A percentile compares a stretch with the other conserved stretches of the same genome.
These are phyloP conservation scores for Hoplostethus atlanticus DNA, from an alignment of 2,797 vertebrate genomes.

Conservation along the genomic window DNA sequence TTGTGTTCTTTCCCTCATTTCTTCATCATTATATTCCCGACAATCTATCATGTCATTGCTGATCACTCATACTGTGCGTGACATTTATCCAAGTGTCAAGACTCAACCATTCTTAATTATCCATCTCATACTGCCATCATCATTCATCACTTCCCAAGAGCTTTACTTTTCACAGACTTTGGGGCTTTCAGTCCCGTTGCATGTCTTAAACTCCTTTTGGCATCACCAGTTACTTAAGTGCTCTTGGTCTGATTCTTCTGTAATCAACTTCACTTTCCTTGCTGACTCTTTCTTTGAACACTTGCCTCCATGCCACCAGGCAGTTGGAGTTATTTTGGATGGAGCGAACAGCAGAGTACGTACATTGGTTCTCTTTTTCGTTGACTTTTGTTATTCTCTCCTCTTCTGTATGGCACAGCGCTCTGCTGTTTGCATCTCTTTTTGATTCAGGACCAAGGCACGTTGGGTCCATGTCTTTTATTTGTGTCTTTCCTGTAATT, in stretches of 20 bases:
- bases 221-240: conserved; percentile 9
- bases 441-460: conserved; percentile 48
- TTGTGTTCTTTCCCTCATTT: neutral
- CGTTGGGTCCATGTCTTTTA: conserved; percentile 47
- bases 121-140: neutral
- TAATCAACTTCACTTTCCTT: conserved; percentile 70
- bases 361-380: conserved; percentile 70
- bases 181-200: neutral
- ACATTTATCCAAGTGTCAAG: neutral
- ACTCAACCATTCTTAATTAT: neutral
- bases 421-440: conserved; percentile 10
- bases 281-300: conserved; percentile 72
- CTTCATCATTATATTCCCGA: neutral
- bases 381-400: neutral
- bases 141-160: neutral
- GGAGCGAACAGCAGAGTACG: conserved; percentile 96
- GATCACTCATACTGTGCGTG: neutral
- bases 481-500: conserved; percentile 10
- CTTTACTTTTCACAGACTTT: neutral
- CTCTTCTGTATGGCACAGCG: conserved; percentile 55
- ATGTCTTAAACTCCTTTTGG: conserved; percentile 4
- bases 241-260: conserved; percentile 22
- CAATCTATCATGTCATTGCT: neutral
- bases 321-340: conserved; percentile 95
- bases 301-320: conserved; percentile 88